Conservation (phyloP, 2,113 vertebrate species). For the Periophthalmodon schlosseri region DNA sequence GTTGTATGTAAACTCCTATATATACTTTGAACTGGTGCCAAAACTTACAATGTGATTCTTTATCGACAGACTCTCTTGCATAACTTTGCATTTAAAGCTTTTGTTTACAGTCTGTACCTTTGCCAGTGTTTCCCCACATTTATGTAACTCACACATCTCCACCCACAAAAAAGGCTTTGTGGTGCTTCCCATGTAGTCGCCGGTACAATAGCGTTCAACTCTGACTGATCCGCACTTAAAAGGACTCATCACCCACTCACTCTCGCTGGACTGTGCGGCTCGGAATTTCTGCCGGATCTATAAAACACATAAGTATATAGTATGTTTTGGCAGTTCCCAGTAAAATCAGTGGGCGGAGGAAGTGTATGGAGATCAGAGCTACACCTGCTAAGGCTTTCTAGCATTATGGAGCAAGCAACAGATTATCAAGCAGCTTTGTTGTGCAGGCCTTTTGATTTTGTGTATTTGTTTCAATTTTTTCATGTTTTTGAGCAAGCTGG, state of each 20-base stretch:
- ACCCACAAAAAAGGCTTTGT: not conserved
- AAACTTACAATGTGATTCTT: not conserved
- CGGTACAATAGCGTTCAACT: not conserved
- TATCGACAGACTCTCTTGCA: not conserved
- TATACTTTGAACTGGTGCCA: not conserved
- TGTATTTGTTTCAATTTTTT: constrained; percentile 19
- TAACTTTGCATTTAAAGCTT: not conserved
- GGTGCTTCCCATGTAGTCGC: not conserved
- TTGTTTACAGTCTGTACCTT: not conserved
- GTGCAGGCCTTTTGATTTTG: constrained; percentile 8
- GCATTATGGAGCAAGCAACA: constrained; percentile 19
- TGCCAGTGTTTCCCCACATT: not conserved
- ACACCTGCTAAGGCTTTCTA: not conserved
- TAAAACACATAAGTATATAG: not conserved
- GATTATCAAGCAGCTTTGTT: constrained; percentile 47
- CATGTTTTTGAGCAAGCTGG: constrained; percentile 19
- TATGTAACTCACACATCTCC: not conserved
- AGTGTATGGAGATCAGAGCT: constrained; percentile 32
- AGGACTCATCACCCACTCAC: not conserved
- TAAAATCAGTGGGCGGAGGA: constrained; percentile 14
- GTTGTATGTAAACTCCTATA: not conserved
- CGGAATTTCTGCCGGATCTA: not conserved
- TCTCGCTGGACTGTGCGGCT: not conserved
- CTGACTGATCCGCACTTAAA: not conserved
- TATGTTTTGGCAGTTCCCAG: not conserved